Percentiles rank a stretch among this genome's conserved stretches.
These are phyloP conservation scores for Junonia oenone DNA, from an alignment of 2,888 invertebrate species.

Conservation along the genomic window DNA sequence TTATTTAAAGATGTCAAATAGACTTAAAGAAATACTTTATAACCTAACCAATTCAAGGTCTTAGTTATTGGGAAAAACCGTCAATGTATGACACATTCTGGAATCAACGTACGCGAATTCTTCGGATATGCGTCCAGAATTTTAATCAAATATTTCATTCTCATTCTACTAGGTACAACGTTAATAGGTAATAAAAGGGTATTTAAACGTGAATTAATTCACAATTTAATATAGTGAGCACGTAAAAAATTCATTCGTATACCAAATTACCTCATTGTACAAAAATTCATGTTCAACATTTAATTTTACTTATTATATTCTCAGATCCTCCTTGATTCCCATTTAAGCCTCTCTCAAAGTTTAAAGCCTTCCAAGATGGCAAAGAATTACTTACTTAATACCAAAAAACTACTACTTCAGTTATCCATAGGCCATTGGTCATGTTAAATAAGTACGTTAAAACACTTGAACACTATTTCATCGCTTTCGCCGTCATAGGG, in stretches of 20 bases:
- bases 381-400: too few relatives aligned
- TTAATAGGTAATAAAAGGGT: not conserved
- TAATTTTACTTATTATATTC: too few relatives aligned
- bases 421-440: too few relatives aligned
- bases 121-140: constrained; percentile 25
- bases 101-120: constrained; percentile 26
- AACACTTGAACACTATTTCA: too few relatives aligned
- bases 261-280: not conserved
- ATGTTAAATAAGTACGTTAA: too few relatives aligned
- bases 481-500: too few relatives aligned
- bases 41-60: not conserved
- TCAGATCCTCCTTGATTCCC: too few relatives aligned
- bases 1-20: not conserved
- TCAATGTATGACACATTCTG: constrained; percentile 26
- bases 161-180: not conserved
- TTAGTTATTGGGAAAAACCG: constrained; percentile 30
- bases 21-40: not conserved
- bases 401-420: too few relatives aligned
- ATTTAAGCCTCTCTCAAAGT: too few relatives aligned
- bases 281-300: too few relatives aligned
- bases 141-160: constrained; percentile 10
- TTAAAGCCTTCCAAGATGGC: too few relatives aligned
- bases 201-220: not conserved
- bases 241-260: not conserved
- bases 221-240: not conserved